Evolutionary conservation across 2,797 vertebrate species (phyloP).

Genomic region (Oryzias dopingdopingensis): DNA sequence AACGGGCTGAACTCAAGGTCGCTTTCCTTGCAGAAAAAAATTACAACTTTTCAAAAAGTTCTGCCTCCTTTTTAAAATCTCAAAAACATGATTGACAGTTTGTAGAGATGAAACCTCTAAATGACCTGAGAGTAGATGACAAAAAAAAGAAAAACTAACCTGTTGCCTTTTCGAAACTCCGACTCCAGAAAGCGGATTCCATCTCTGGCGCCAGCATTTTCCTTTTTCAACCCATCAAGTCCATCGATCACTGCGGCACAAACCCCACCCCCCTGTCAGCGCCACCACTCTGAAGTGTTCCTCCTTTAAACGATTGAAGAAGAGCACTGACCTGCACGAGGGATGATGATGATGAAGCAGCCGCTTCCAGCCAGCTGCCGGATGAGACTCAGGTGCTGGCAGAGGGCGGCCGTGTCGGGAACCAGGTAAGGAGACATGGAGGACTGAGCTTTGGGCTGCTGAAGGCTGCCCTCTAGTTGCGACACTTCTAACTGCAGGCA

Average conservation of each 20-base stretch:
- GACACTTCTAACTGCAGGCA: conserved; percentile 90
- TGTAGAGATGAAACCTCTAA: too few species aligned
- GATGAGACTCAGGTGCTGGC: conserved; percentile 88
- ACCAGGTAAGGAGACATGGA: conserved; percentile 98
- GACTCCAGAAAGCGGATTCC: conserved; percentile 94
- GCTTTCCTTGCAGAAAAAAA: neutral
- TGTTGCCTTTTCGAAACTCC: conserved; percentile 96
- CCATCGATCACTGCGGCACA: conserved; percentile 89
- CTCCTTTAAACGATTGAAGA: neutral
- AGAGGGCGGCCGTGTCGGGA: conserved; percentile 90
- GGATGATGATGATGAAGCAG: conserved; percentile 97
- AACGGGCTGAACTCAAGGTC: neutral
- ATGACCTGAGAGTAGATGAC: too few species aligned
- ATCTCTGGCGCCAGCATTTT: conserved; percentile 89
- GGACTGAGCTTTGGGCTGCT: conserved; percentile 93
- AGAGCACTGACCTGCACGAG: conserved; percentile 83
- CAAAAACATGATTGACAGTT: neutral
- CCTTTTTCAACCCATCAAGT: conserved; percentile 93
- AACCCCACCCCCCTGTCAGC: fast-evolving
- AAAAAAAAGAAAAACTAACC: conserved; percentile 65
- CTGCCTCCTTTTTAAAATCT: neutral
- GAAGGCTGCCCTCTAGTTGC: conserved; percentile 95
- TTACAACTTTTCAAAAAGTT: neutral
- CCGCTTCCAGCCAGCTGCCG: conserved; percentile 90
- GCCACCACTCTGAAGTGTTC: neutral